Evolutionary conservation across 2,113 vertebrate genomes (phyloP).

Genomic region (Salvelinus fontinalis): DNA sequence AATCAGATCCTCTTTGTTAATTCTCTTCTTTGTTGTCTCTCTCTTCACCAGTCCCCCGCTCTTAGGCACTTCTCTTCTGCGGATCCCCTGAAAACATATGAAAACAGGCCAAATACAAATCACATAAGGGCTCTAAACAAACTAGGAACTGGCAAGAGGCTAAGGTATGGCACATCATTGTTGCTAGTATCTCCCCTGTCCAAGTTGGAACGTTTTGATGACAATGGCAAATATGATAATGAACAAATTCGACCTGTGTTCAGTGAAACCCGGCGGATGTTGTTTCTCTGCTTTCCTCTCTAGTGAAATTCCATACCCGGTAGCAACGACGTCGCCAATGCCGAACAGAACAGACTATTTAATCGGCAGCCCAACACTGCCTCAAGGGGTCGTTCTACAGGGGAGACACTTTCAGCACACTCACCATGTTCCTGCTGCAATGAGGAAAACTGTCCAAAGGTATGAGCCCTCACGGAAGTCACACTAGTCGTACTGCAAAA

Average conservation of each 20-base stretch:
- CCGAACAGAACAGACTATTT: constrained; percentile 67
- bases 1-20: neutral
- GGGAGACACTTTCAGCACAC: constrained; percentile 89
- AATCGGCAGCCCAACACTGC: constrained; percentile 58
- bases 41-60: constrained; percentile 65
- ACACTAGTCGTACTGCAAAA: no score
- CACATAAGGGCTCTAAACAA: constrained; percentile 78
- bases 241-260: neutral
- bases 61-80: constrained; percentile 74
- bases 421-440: constrained; percentile 65
- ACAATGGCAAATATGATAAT: neutral
- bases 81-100: constrained; percentile 81
- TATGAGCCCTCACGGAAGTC: constrained; percentile 51
- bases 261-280: neutral
- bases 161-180: constrained; percentile 68
- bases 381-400: constrained; percentile 82
- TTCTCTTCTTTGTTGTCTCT: constrained; percentile 36
- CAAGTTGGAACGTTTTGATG: no score
- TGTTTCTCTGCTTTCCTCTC: constrained; percentile 22
- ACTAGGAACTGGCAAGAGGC: constrained; percentile 80
- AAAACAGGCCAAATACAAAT: constrained; percentile 75
- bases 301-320: constrained; percentile 80
- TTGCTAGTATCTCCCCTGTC: neutral
- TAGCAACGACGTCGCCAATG: constrained; percentile 58
- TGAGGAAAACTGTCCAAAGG: constrained; percentile 89